Evolutionary conservation across 2,888 invertebrate species (phyloP).

Genomic region (Agrotis exclamationis): DNA sequence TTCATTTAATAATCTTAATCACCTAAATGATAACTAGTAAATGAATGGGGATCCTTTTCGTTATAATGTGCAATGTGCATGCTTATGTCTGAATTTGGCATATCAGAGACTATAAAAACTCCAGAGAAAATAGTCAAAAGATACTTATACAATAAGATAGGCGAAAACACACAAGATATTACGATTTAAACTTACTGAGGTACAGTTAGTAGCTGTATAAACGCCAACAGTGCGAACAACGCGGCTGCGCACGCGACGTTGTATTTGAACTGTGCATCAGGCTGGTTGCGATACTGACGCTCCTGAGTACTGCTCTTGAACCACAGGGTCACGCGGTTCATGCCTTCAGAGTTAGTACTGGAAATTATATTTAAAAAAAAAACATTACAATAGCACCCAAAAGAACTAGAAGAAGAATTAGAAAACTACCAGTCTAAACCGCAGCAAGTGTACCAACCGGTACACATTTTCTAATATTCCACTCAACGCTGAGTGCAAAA

Average conservation of each 20-base stretch:
- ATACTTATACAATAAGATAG: background rate
- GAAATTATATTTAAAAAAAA: slow-evolving; percentile 10
- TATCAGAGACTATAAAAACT: background rate
- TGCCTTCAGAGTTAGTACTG: slow-evolving; percentile 92
- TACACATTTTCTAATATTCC: too few relatives aligned
- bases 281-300: slow-evolving; percentile 94
- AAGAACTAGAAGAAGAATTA: too few relatives aligned
- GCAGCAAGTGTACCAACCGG: too few relatives aligned
- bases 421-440: too few relatives aligned
- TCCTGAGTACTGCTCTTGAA: slow-evolving; percentile 95
- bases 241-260: slow-evolving; percentile 95
- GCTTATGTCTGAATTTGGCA: background rate
- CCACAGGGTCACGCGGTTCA: slow-evolving; percentile 95
- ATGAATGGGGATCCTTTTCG: too few relatives aligned
- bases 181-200: slow-evolving; percentile 92
- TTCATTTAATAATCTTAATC: too few relatives aligned
- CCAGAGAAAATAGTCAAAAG: background rate
- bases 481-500: too few relatives aligned
- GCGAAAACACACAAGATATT: too few relatives aligned
- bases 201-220: slow-evolving; percentile 95
- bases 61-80: too few relatives aligned
- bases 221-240: slow-evolving; percentile 94
- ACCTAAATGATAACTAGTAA: too few relatives aligned
- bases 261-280: slow-evolving; percentile 96
- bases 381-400: background rate